Evolutionary conservation across 2,797 vertebrate genomes (phyloP).

Genomic region (Threskiornis aethiopicus): DNA sequence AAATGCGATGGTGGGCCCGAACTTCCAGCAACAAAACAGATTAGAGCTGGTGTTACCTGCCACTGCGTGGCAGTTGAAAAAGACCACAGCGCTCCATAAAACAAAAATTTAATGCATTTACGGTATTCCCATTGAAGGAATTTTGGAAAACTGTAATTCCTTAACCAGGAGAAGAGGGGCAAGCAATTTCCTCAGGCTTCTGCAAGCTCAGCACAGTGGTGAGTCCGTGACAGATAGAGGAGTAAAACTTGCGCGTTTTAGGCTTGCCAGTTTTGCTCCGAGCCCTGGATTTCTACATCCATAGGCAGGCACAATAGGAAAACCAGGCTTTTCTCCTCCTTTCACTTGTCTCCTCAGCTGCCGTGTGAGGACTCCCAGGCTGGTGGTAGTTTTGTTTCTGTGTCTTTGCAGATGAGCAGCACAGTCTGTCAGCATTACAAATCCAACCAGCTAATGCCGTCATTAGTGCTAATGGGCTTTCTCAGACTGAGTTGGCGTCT

Average conservation of each 20-base stretch:
- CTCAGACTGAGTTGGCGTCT: neutral
- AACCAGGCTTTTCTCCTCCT: neutral
- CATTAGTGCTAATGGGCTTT: neutral
- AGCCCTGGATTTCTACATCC: neutral
- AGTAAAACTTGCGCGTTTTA: neutral
- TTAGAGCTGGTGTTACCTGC: neutral
- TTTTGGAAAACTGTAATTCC: neutral
- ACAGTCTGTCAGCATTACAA: neutral
- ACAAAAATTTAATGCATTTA: neutral
- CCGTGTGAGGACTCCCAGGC: neutral
- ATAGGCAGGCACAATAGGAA: neutral
- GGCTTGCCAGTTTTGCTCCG: neutral
- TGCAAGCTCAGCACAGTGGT: neutral
- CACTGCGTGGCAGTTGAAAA: neutral
- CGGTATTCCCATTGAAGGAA: neutral
- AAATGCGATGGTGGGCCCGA: neutral
- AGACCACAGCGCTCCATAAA: neutral
- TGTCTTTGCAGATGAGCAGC: neutral
- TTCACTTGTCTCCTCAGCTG: neutral
- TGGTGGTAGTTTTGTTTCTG: neutral
- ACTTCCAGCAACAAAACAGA: neutral
- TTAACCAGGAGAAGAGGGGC: neutral
- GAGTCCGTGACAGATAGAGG: neutral
- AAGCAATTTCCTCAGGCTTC: neutral
- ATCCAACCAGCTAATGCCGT: neutral